phyloP scores from a whole-genome alignment of 2,888 invertebrate genomes.

The Leptopilina myrica region DNA sequence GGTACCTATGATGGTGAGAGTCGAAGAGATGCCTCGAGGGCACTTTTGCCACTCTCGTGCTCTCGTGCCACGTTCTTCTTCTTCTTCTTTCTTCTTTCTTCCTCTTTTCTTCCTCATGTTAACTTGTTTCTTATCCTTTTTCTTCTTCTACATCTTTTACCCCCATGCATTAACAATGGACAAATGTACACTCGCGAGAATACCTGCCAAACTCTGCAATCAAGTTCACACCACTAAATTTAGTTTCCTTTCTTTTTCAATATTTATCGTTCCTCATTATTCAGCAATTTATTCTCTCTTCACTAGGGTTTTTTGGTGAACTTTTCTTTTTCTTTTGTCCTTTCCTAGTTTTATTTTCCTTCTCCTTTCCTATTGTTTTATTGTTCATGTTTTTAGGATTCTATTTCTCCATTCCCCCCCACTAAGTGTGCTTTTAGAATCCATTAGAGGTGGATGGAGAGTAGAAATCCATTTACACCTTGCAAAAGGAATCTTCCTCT shows the following conservation, averaged over 20 bases:
- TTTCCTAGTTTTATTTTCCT: too few species aligned
- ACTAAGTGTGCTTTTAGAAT: too few species aligned
- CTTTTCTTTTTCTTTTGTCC: too few species aligned
- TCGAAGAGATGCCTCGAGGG: conserved; percentile 61
- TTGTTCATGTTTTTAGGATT: too few species aligned
- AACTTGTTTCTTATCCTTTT: conserved; percentile 49
- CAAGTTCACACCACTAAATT: not conserved
- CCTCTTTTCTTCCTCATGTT: conserved; percentile 45
- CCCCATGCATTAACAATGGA: conserved; percentile 47
- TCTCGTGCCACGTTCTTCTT: conserved; percentile 57
- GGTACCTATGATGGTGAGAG: conserved; percentile 51
- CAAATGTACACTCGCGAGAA: conserved; percentile 46
- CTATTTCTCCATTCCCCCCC: too few species aligned
- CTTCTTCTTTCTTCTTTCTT: conserved; percentile 41
- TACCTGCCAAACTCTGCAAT: conserved; percentile 43
- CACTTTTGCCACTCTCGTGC: conserved; percentile 65
- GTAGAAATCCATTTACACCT: too few species aligned
- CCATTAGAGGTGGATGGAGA: too few species aligned
- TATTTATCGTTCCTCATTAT: not conserved
- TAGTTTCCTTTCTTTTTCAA: not conserved
- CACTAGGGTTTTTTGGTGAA: too few species aligned
- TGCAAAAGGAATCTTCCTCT: too few species aligned
- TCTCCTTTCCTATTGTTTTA: too few species aligned
- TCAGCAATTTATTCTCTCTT: too few species aligned
- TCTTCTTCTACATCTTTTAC: conserved; percentile 11